A percentile compares a stretch with the other conserved stretches of the same genome.
These are phyloP conservation scores for Sebastes trivittatus DNA, from an alignment of 2,797 vertebrate species.

Conservation along the genomic window DNA sequence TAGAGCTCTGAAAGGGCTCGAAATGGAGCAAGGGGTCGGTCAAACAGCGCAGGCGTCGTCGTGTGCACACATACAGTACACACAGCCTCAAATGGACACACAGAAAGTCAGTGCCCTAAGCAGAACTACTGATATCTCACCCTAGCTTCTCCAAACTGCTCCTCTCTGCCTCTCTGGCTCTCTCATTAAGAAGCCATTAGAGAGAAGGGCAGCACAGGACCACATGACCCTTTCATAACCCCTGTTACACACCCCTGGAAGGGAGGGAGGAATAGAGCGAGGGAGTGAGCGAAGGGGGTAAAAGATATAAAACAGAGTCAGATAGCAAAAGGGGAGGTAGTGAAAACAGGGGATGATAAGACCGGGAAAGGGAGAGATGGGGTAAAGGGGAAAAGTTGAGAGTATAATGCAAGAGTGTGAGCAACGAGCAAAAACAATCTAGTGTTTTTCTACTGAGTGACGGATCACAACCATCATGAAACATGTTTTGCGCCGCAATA, in stretches of 20 bases:
- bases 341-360: neutral
- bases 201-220: conserved; percentile 68
- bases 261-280: conserved; percentile 4
- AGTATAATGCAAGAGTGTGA: neutral
- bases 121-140: conserved; percentile 60
- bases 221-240: conserved; percentile 69
- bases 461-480: neutral
- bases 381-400: neutral
- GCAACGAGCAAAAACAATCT: neutral
- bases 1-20: conserved; percentile 53
- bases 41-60: conserved; percentile 27
- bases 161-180: conserved; percentile 44
- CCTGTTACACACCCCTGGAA: conserved; percentile 60
- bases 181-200: conserved; percentile 78
- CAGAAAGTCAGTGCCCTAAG: conserved; percentile 51
- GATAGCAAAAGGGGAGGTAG: conserved; percentile 6
- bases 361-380: neutral
- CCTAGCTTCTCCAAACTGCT: conserved; percentile 55
- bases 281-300: neutral
- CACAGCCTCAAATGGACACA: neutral
- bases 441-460: neutral
- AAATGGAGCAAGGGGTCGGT: conserved; percentile 62
- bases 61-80: neutral
- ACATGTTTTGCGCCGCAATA: neutral
- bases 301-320: conserved; percentile 21